Evolutionary conservation across 2,113 vertebrate genomes (phyloP), one percentile per base, ranked within the genome.

Genomic region (Cavia porcellus): DNA sequence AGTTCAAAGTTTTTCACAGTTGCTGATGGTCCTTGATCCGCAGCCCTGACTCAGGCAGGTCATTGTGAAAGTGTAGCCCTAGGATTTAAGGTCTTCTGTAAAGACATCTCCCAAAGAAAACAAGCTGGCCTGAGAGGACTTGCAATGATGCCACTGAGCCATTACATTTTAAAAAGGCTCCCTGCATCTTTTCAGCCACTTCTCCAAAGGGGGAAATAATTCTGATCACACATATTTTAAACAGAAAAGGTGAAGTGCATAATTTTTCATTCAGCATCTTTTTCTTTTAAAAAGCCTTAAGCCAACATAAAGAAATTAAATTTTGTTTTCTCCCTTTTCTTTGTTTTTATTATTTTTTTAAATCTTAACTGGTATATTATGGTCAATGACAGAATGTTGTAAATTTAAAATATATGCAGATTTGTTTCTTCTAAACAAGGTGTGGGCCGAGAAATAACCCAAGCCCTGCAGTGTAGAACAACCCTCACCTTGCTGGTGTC

Each of bases 81-180:
- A 50, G 55, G 88, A 89, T 96, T 98, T 96, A 87, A 83, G 83
- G 68, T 52, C 11, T 14, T 55, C 50, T 50, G 15, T 86, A 77
- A 94, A 96, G n/a, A 13, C 47, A 93, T 96, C 45, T 68, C 57
- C 59, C 19, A 24, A 45, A 45, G 42, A 90, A 96, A 96, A 94
- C 59, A 96, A 94, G 97, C 32, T 47, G 84, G 57, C 35, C 55
- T 87, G 66, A 95, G 52, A 90, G 7, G 72, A 59, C 24, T 96
- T 94, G 70, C 90, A 97, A 82, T 95, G 93, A 90, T 38, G 82
- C 50, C 92, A 24, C 22, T 95, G 64, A 89, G 47, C 50, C 19
- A 59, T 25, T 92, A 72, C 35, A 68, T 38, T 90, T 86, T 91
- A 84, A 45, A 95, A 97, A 25, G 12, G 20, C 19, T 90, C 15